These are phyloP conservation scores for Megaustenia siamemsis DNA, from an alignment of 2,888 invertebrate genomes.

Conservation along the genomic window DNA sequence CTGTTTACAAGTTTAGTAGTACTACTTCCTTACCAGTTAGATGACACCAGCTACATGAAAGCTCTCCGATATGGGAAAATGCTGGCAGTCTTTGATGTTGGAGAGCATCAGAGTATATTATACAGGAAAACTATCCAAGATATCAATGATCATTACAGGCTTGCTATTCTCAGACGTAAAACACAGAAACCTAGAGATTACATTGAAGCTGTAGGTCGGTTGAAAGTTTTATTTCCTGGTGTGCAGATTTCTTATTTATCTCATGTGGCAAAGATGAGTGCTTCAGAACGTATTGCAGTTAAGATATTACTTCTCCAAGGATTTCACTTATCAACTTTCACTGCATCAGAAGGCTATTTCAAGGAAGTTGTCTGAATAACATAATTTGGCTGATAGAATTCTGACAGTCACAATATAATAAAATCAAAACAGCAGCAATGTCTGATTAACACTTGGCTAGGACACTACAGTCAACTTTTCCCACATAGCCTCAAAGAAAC, in stretches of 20 bases:
- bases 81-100: conserved; percentile 41
- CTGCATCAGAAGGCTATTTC: not conserved
- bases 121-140: conserved; percentile 32
- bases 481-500: too few relatives aligned
- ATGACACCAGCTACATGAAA: conserved; percentile 29
- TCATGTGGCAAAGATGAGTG: conserved; percentile 57
- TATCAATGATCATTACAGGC: conserved; percentile 32
- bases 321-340: conserved; percentile 61
- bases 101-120: conserved; percentile 28
- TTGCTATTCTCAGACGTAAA: not conserved
- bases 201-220: conserved; percentile 63
- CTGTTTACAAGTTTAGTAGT: conserved; percentile 1
- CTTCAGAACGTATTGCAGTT: conserved; percentile 65
- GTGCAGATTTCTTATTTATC: conserved; percentile 51
- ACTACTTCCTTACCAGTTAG: not conserved
- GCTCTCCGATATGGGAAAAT: conserved; percentile 53
- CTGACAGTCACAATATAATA: too few relatives aligned
- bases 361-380: too few relatives aligned
- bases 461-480: too few relatives aligned
- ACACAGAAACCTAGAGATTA: conserved; percentile 45
- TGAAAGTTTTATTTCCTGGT: conserved; percentile 68
- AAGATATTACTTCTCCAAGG: conserved; percentile 63
- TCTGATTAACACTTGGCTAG: too few relatives aligned
- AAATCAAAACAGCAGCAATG: too few relatives aligned
- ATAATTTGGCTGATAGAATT: too few relatives aligned